Base-by-base conservation (phyloP, 1,140 invertebrate genomes). In the Globodera ellingtonae region DNA sequence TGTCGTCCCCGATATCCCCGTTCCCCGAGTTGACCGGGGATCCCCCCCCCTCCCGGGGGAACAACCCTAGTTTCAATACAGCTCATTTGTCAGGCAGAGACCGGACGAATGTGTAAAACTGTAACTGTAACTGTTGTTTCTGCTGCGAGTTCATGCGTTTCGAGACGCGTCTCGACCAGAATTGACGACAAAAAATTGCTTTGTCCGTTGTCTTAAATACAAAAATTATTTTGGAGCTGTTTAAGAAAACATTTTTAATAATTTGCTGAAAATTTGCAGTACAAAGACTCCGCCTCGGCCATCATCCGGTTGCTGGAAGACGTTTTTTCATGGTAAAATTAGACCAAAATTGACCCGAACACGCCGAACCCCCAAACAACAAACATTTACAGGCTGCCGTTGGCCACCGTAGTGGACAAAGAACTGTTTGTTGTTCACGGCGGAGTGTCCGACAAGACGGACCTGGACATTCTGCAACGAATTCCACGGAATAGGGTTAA, bases 381-480 rank as follows among this genome's bases (percentile, higher is more conserved):
- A 35, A 35, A 35, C 35, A 35, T 35, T 35, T 35, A 3, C 56
- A 62, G 56, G 79, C 91, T 97, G 65, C 95, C 95, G 0, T 88
- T 97, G 44, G 94, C 94, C 56, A 94, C 94, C 1, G 92, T 96
- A 44, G 59, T 72, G 65, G 69, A 72, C 70, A 75, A 93, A 82
- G 92, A 94, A 79, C 93, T 96, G 15, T 91, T 96, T 35, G 93
- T 96, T 9, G 94, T 94, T 1, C 95, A 97, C 86, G 95, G 95
- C 9, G 95, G 95, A 13, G 94, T 97, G 72, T 92, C 94, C 0
- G 93, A 95, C 86, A 92, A 92, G 56, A 95, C 94, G 0, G 94
- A 95, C 89, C 89, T 96, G 73, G 92, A 93, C 77, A 90, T 93
- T 82, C 92, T 96, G 52, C 92, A 92, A 80, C 93, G 91, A 75